A percentile compares a stretch with the other conserved stretches of the same genome.
These are phyloP conservation scores for Willisornis vidua DNA, from an alignment of 2,113 vertebrate genomes.

Conservation along the genomic window DNA sequence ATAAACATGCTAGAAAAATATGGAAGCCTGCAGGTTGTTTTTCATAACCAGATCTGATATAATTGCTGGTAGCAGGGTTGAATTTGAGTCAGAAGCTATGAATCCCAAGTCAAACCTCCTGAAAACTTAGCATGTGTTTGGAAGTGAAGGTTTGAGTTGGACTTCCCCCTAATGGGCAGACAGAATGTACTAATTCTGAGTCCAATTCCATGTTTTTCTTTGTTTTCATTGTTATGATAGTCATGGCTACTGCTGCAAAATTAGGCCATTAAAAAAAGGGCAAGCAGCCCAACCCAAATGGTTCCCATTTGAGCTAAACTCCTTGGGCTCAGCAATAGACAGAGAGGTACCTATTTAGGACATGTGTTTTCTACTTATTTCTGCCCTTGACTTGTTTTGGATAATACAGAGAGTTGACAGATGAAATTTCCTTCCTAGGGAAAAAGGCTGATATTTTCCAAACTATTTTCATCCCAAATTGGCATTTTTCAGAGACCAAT, in stretches of 20 bases:
- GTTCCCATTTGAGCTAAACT: slow-evolving; percentile 37
- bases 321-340: slow-evolving; percentile 8
- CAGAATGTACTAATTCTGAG: slow-evolving; percentile 25
- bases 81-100: background rate
- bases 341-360: slow-evolving; percentile 33
- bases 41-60: background rate
- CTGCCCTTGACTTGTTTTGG: slow-evolving; percentile 53
- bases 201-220: slow-evolving; percentile 48
- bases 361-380: slow-evolving; percentile 53
- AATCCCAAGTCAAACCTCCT: background rate
- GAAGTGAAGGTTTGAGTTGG: slow-evolving; percentile 23
- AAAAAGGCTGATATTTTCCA: slow-evolving; percentile 52
- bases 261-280: slow-evolving; percentile 42
- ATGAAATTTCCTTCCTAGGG: slow-evolving; percentile 43
- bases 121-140: slow-evolving; percentile 12
- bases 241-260: slow-evolving; percentile 59
- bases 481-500: slow-evolving; percentile 30
- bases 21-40: background rate
- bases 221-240: slow-evolving; percentile 58
- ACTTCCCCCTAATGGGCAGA: background rate
- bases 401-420: slow-evolving; percentile 44
- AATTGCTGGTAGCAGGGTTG: background rate
- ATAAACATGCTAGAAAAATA: background rate
- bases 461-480: slow-evolving; percentile 57
- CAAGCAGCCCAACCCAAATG: slow-evolving; percentile 21